Evolutionary conservation across 2,113 vertebrate genomes (phyloP).

Genomic region (Colinus virginianus): DNA sequence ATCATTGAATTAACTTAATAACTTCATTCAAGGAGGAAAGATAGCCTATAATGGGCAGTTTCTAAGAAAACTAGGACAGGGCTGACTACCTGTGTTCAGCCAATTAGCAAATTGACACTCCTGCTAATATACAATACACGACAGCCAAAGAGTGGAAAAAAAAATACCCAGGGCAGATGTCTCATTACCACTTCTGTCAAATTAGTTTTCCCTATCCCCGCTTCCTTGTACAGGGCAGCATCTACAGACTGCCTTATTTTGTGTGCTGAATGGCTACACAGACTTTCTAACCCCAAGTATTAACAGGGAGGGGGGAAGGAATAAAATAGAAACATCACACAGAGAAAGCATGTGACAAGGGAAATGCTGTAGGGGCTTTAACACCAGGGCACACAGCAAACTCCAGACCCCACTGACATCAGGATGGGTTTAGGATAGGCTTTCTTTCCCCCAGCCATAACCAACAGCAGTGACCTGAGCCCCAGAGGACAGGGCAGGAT

Average conservation of each 20-base stretch:
- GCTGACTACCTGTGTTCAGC: not conserved
- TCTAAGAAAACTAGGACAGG: not conserved
- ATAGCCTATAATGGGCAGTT: not conserved
- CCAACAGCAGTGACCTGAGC: not conserved
- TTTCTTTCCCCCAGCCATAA: not conserved
- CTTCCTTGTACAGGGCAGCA: not conserved
- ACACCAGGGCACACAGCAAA: not conserved
- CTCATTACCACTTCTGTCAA: not conserved
- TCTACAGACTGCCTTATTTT: not conserved
- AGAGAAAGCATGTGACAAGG: not conserved
- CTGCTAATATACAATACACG: not conserved
- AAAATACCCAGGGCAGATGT: not conserved
- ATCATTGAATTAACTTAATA: conserved; percentile 25
- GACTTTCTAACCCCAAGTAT: fast-evolving
- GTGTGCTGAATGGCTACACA: not conserved
- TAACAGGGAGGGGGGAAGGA: not conserved
- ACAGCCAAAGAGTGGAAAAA: not conserved
- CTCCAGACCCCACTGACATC: not conserved
- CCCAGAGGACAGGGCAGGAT: not conserved
- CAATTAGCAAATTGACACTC: not conserved
- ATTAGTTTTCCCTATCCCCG: not conserved
- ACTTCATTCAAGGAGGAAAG: conserved; percentile 3
- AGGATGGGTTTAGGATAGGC: not conserved
- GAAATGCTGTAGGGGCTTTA: not conserved
- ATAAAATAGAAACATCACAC: not conserved